These are phyloP conservation scores for Drosophila orosa DNA, from an alignment of 1,140 invertebrate genomes.

Conservation along the genomic window DNA sequence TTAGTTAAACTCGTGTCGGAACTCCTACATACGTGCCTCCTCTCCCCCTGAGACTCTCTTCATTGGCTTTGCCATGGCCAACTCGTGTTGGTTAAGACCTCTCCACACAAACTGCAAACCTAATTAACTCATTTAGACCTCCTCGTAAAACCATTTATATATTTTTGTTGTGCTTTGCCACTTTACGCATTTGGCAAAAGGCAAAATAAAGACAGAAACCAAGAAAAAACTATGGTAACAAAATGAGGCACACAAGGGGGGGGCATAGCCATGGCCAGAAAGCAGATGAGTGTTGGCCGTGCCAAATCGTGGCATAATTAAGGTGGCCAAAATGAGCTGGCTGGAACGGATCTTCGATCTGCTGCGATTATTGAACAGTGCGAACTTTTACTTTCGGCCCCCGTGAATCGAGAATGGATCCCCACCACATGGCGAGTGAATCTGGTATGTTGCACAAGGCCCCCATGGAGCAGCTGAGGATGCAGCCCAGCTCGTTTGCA, in stretches of 20 bases:
- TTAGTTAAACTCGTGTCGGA: neutral
- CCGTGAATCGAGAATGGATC: conserved; percentile 34
- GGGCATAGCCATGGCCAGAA: conserved; percentile 55
- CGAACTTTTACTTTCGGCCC: conserved; percentile 68
- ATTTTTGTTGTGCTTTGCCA: conserved; percentile 37
- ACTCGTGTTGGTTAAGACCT: conserved; percentile 31
- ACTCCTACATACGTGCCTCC: conserved; percentile 14
- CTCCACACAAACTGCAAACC: conserved; percentile 28
- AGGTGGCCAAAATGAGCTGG: conserved; percentile 28
- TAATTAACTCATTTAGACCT: conserved; percentile 59
- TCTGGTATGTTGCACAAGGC: conserved; percentile 57
- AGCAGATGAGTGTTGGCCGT: conserved; percentile 49
- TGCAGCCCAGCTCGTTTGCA: conserved; percentile 57
- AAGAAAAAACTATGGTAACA: conserved; percentile 17
- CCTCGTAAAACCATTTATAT: conserved; percentile 47
- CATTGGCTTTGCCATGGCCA: conserved; percentile 48
- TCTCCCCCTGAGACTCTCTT: conserved; percentile 6
- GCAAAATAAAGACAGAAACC: conserved; percentile 2
- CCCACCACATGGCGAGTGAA: conserved; percentile 49
- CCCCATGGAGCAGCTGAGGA: conserved; percentile 20
- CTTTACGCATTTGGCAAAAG: conserved; percentile 37
- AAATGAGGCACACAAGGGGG: conserved; percentile 41
- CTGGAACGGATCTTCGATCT: conserved; percentile 22
- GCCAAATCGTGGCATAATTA: conserved; percentile 52
- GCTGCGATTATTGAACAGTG: conserved; percentile 33